These are phyloP conservation scores for Gymnorhina tibicen DNA, from an alignment of 2,113 vertebrate species.

Conservation along the genomic window DNA sequence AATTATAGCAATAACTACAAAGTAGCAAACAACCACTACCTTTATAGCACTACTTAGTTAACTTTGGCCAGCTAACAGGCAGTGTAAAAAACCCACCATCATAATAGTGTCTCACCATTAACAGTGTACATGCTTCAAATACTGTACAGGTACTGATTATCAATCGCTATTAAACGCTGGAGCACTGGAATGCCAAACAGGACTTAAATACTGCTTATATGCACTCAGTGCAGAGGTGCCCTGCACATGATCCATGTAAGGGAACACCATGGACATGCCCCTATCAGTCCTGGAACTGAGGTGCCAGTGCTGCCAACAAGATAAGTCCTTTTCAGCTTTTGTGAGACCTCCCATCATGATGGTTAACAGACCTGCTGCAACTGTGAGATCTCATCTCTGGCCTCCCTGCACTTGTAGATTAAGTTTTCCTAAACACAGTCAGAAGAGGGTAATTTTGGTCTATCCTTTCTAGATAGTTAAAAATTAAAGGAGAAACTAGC, in stretches of 20 bases:
- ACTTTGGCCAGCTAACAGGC: neutral
- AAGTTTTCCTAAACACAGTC: neutral
- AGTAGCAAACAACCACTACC: neutral
- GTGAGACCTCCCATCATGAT: neutral
- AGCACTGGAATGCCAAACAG: neutral
- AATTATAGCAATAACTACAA: neutral
- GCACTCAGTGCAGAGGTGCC: neutral
- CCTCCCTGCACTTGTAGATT: neutral
- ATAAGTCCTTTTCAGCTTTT: neutral
- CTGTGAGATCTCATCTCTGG: neutral
- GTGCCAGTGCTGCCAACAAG: neutral
- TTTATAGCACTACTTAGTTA: neutral
- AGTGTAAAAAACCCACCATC: neutral
- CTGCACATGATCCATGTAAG: neutral
- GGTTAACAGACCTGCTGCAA: neutral
- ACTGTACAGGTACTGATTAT: neutral
- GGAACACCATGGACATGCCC: neutral
- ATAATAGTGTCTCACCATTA: neutral
- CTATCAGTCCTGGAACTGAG: neutral
- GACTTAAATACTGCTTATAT: neutral
- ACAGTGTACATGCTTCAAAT: neutral
- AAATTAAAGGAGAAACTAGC: neutral
- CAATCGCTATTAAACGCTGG: neutral
- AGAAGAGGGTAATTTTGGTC: neutral
- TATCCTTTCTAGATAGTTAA: neutral